Base-by-base conservation (phyloP, 2,797 vertebrate species). In the Apogon talboti region DNA sequence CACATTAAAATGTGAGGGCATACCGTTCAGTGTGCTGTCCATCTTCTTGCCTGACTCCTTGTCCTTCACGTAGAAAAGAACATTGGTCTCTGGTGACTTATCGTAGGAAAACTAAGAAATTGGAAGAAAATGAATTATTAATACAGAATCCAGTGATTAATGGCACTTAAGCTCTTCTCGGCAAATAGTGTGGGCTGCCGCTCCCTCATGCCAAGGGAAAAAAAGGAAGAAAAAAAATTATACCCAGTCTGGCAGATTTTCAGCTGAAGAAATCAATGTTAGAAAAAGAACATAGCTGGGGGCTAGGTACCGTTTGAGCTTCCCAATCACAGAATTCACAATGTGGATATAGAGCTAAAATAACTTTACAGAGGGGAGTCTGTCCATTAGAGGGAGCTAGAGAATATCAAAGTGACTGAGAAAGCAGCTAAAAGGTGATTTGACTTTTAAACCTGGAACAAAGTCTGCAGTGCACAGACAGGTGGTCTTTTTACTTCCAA, bases 21-120 rank as follows among this genome's bases (percentile, higher is more conserved):
- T 90, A 99, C 97, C 96, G 43, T 94, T 95, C 24, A 99, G 87
- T n/a, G 92, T 95, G 93, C 97, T 99, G 94, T 99, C 97, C 66
- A 99, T 95, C 84, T 95, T 95, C 86, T 94, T 93, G 44, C 90
- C 85, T 0, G 88, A 92, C 58, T 87, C 69, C 15, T 93, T 94
- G 75, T 93, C 93, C 92, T 93, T 96, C 79, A 98, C 83, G 13
- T 94, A 96, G 87, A 99, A 94, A 65, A 94, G 92, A 82, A 99
- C 86, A 69, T 81, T 94, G 78, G 95, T 87, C n/a, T 96, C 96
- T 50, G 95, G 96, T 52, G 94, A 94, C 90, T 93, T 91, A 57
- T 95, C 91, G 2, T 94, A 94, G 68, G 93, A 93, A 84, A 98
- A 95, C 97, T 99, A 80, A 63, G 41, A 80, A 78, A 63, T 55